Conservation (phyloP, 2,113 vertebrate genomes). For the Tachysurus vachellii region DNA sequence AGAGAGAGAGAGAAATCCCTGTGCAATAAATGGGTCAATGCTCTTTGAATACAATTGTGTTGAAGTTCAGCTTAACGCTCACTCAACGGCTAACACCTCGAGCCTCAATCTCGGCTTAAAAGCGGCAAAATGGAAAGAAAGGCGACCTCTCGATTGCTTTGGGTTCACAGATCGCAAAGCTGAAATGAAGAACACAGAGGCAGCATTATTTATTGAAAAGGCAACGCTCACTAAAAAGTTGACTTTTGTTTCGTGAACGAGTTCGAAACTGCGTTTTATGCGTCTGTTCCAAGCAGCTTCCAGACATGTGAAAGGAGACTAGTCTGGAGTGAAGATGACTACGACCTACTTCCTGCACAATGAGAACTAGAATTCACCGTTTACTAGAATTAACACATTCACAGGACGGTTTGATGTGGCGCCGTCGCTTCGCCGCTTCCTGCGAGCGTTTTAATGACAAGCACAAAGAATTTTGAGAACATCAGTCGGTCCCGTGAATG, state of each 20-base stretch:
- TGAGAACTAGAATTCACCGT: not conserved
- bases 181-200: not conserved
- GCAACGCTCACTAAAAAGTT: not conserved
- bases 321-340: not conserved
- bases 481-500: not conserved
- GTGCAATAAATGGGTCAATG: constrained; percentile 41
- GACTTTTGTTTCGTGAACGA: too few relatives aligned
- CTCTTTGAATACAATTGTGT: constrained; percentile 39
- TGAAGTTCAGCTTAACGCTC: constrained; percentile 39
- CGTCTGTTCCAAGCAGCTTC: not conserved
- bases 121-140: not conserved
- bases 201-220: not conserved
- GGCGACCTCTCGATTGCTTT: not conserved
- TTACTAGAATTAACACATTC: not conserved
- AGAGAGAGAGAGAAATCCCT: not conserved
- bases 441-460: not conserved
- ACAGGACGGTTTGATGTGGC: not conserved
- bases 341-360: not conserved
- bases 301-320: not conserved
- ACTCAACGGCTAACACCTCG: constrained; percentile 21
- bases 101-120: constrained; percentile 12
- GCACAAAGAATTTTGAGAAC: not conserved
- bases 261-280: not conserved
- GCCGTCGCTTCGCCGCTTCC: not conserved
- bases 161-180: not conserved